A percentile compares a stretch with the other conserved stretches of the same genome.
These are phyloP conservation scores for Onthophagus sagittarius DNA, from an alignment of 2,888 invertebrate genomes.

Conservation along the genomic window DNA sequence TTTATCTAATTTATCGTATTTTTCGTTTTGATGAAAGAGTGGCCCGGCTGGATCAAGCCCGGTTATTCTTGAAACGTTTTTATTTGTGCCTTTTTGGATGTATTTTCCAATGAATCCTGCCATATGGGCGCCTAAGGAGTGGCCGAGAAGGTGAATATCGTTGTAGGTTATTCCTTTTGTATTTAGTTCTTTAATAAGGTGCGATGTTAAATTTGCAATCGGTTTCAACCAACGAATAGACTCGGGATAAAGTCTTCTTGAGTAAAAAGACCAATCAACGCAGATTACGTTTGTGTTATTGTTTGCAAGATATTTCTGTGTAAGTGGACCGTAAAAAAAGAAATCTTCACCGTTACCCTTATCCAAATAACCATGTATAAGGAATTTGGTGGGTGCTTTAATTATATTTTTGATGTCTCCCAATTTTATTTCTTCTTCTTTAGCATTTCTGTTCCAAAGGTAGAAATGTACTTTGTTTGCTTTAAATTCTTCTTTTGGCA, in stretches of 20 bases:
- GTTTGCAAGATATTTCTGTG: neutral
- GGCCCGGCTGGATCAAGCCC: slow-evolving; percentile 5
- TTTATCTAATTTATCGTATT: neutral
- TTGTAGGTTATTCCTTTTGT: neutral
- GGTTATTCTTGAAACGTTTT: neutral
- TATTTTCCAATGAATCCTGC: neutral
- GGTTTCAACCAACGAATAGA: neutral
- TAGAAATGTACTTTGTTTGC: neutral
- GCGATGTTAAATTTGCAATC: neutral
- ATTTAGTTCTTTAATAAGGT: neutral
- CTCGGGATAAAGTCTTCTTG: neutral
- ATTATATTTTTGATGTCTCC: neutral
- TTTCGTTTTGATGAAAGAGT: neutral
- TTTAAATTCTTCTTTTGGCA: neutral
- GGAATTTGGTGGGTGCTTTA: neutral
- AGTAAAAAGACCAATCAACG: slow-evolving; percentile 1
- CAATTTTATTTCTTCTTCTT: neutral
- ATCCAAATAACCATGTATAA: neutral
- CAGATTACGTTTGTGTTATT: neutral
- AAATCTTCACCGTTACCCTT: neutral
- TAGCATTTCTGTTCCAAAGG: neutral
- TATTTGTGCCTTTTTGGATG: neutral
- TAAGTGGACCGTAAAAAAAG: neutral
- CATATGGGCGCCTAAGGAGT: neutral
- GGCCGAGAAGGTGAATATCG: neutral